phyloP scores from a whole-genome alignment of 2,113 vertebrate genomes.

The Arothron firmamentum region DNA sequence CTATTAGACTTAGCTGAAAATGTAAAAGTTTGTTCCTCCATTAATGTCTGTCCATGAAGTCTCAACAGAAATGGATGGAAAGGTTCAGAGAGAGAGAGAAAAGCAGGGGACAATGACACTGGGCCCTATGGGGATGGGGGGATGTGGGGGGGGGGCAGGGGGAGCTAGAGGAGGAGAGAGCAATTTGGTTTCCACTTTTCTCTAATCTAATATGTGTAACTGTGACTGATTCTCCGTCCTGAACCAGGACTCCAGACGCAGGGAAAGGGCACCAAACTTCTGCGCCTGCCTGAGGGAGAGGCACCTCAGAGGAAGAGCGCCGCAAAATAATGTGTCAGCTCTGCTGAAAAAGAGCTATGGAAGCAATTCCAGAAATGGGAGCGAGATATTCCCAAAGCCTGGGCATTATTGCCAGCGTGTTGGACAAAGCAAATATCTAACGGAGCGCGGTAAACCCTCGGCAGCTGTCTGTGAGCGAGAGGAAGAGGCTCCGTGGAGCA shows the following conservation, averaged over 20 bases:
- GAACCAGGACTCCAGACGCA: conserved; percentile 62
- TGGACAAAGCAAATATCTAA: conserved; percentile 69
- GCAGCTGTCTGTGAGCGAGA: conserved; percentile 40
- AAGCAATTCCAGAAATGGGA: conserved; percentile 66
- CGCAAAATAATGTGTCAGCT: conserved; percentile 61
- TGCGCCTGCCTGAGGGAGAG: conserved; percentile 53
- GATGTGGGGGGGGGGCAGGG: conserved; percentile 32
- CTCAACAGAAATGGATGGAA: conserved; percentile 9
- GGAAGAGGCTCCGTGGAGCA: conserved; percentile 45
- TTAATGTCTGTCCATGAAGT: conserved; percentile 15
- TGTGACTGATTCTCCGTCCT: conserved; percentile 74
- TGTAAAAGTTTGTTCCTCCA: not conserved
- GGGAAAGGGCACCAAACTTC: conserved; percentile 68
- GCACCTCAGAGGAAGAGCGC: conserved; percentile 47
- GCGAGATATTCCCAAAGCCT: conserved; percentile 67
- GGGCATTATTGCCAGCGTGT: conserved; percentile 65
- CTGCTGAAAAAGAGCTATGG: conserved; percentile 63
- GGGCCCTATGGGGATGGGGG: conserved; percentile 49
- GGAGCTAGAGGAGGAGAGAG: conserved; percentile 52
- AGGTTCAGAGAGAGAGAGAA: conserved; percentile 25
- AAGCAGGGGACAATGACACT: conserved; percentile 58
- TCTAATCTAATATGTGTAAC: conserved; percentile 78
- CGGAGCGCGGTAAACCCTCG: conserved; percentile 53
- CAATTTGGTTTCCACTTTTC: conserved; percentile 68
- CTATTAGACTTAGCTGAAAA: too few species aligned